Conservation (phyloP, 1,140 invertebrate genomes). For the Brachionus rotundiformis region DNA sequence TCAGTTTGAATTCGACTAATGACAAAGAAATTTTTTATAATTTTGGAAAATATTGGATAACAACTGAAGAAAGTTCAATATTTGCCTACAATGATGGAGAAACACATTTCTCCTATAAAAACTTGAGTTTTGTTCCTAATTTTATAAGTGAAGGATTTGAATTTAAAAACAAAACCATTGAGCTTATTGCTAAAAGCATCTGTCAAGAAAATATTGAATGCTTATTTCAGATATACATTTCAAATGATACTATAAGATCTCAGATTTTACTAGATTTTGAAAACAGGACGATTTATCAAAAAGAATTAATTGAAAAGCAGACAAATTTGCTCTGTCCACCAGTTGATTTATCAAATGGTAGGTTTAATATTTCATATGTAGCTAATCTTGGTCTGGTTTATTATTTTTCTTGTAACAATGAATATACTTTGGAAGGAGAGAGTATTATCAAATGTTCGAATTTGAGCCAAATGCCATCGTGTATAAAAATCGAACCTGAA, state of each 20-base stretch:
- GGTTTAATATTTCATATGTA: not conserved
- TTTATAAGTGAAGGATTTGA: not conserved
- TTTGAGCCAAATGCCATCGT: not conserved
- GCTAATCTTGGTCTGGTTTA: not conserved
- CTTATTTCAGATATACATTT: not conserved
- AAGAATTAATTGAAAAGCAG: not conserved
- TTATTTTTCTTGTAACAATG: not conserved
- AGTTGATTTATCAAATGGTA: not conserved
- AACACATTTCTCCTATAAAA: not conserved
- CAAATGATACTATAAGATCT: not conserved
- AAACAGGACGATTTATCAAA: not conserved
- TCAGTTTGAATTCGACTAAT: not conserved
- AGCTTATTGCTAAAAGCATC: not conserved
- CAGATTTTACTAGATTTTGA: not conserved
- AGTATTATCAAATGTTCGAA: not conserved
- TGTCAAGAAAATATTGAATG: not conserved
- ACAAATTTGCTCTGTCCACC: not conserved
- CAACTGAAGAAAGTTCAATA: not conserved
- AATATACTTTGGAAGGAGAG: not conserved
- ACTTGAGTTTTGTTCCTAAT: not conserved
- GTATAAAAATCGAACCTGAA: not conserved
- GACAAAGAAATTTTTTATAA: not conserved
- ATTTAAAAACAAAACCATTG: not conserved
- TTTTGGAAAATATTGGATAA: not conserved
- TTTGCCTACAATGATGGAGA: not conserved